Base-by-base conservation (phyloP, 1,140 invertebrate genomes). In the Microplitis demolitor region DNA sequence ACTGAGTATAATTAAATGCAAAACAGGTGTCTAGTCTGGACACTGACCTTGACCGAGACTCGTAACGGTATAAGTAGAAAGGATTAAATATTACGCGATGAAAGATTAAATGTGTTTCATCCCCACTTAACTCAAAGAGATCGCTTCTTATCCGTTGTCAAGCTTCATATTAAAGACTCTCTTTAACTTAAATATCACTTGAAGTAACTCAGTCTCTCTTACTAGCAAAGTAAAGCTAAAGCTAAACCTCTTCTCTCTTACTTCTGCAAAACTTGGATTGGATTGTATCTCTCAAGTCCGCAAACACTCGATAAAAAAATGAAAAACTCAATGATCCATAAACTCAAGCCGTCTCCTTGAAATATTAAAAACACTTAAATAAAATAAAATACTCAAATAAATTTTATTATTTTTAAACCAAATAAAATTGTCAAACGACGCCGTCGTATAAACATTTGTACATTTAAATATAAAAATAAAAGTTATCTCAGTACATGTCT, bases 21-120 rank as follows among this genome's bases (percentile, higher is more conserved):
- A 58, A 58, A 58, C 56, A 34, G 56, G 56, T 58, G 56, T 24
- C 56, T 58, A 9, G 56, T 58, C 56, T 58, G 56, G 56, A 58
- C 56, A 58, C 56, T 58, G 78, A 83, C 80, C 80, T 82, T 83
- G 82, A 83, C 82, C 82, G 78, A 82, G 80, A 77, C 56, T 58
- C 14, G 76, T 83, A 83, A 83, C 80, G 82, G 81, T 81, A 82
- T 45, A 45, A 69, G 56, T 58, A 58, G 56, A 31, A 58, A 58
- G 56, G 56, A 58, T 58, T 58, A 77, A 45, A 80, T 75, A 71
- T 75, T 78, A 76, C 66, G 73, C 71, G 78, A 80, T 81, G 69
- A 74, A 68, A 73, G 79, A 76, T 77, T 24, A 24, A 58, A 58
- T 58, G 56, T 24, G 9, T 58, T 58, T 58, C 9, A 58, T 58